A percentile compares a stretch with the other conserved stretches of the same genome.
phyloP scores from a whole-genome alignment of 1,140 invertebrate species.

The Hyles vespertilio region DNA sequence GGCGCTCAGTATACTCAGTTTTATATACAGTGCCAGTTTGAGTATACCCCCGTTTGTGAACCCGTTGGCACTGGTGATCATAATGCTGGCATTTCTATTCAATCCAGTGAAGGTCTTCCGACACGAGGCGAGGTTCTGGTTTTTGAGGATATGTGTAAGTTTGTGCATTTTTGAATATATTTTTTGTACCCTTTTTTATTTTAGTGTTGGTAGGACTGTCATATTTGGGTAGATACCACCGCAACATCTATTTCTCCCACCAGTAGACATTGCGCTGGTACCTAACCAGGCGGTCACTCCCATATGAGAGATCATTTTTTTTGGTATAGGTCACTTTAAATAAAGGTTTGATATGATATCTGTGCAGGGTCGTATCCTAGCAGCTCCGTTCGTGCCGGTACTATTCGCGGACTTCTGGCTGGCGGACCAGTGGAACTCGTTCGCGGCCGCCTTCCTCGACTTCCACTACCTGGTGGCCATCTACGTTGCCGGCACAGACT shows the following conservation, averaged over 20 bases:
- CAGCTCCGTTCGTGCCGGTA: conserved; percentile 96
- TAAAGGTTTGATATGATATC: conserved; percentile 26
- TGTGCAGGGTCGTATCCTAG: conserved; percentile 86
- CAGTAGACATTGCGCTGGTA: no score
- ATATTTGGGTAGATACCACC: no score
- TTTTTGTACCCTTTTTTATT: background rate
- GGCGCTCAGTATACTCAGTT: conserved; percentile 89
- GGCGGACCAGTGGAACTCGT: conserved; percentile 97
- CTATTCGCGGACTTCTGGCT: conserved; percentile 99
- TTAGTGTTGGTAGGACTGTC: background rate
- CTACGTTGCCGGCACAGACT: conserved; percentile 85
- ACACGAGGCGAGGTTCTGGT: conserved; percentile 93
- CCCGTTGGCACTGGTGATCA: conserved; percentile 89
- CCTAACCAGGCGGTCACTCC: no score
- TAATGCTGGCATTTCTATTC: conserved; percentile 93
- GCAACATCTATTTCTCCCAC: no score
- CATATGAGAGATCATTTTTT: no score
- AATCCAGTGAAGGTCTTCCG: conserved; percentile 96
- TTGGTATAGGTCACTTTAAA: no score
- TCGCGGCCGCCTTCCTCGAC: conserved; percentile 93
- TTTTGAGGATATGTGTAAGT: conserved; percentile 85
- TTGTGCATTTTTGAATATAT: conserved; percentile 10
- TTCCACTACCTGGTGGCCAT: conserved; percentile 95
- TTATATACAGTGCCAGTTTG: conserved; percentile 90
- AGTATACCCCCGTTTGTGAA: conserved; percentile 94